Conservation (phyloP, 2,797 vertebrate genomes). For the Galaxias olidus region DNA sequence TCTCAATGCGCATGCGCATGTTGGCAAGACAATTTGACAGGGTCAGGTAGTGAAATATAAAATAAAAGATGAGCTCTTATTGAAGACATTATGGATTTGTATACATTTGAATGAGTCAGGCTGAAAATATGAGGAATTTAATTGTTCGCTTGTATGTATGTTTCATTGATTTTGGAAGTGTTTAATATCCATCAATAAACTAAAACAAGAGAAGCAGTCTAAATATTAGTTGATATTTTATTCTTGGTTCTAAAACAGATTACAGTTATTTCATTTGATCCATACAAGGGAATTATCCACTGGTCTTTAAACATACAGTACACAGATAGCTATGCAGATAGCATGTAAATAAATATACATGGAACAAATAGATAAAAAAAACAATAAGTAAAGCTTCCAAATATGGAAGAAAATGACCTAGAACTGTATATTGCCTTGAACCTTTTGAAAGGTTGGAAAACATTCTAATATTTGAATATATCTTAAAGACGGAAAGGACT, state of each 20-base stretch:
- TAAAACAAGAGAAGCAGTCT: not conserved
- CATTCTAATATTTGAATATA: slow-evolving; percentile 23
- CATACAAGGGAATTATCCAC: slow-evolving; percentile 49
- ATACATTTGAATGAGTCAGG: too few relatives aligned
- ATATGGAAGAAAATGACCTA: slow-evolving; percentile 75
- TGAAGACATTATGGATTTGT: too few relatives aligned
- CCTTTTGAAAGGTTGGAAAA: slow-evolving; percentile 49
- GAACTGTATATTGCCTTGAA: slow-evolving; percentile 60
- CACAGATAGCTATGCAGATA: slow-evolving; percentile 11
- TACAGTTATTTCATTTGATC: slow-evolving; percentile 57
- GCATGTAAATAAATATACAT: slow-evolving; percentile 77
- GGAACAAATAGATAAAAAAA: slow-evolving; percentile 58
- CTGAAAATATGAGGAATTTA: too few relatives aligned
- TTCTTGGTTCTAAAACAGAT: slow-evolving; percentile 66
- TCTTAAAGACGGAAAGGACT: not conserved
- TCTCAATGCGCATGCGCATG: slow-evolving; percentile 33
- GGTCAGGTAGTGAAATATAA: too few relatives aligned
- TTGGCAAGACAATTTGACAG: too few relatives aligned
- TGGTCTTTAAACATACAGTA: slow-evolving; percentile 51
- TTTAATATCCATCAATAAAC: not conserved
- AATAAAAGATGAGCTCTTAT: too few relatives aligned
- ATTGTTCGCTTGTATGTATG: too few relatives aligned
- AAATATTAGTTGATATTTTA: slow-evolving; percentile 54
- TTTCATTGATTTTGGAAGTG: too few relatives aligned
- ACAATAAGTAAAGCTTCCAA: slow-evolving; percentile 68